A percentile compares a stretch with the other conserved stretches of the same genome.
These are phyloP conservation scores for Helogale parvula DNA, from an alignment of 2,113 vertebrate species.

Conservation along the genomic window DNA sequence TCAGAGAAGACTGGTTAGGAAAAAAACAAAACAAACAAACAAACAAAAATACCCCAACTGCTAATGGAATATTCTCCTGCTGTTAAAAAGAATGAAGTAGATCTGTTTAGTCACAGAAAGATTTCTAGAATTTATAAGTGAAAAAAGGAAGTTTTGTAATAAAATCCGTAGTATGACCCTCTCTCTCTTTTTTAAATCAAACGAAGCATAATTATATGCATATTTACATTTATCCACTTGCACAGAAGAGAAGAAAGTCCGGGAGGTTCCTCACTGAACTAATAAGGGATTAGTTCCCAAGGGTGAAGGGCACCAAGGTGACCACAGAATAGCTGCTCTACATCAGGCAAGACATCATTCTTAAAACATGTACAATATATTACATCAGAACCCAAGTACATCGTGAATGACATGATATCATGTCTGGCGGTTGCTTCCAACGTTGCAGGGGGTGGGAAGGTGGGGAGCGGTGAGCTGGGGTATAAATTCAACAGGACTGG, in stretches of 20 bases:
- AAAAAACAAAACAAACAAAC: background rate
- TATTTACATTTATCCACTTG: background rate
- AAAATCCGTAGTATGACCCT: background rate
- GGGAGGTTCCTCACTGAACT: background rate
- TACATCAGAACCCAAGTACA: background rate
- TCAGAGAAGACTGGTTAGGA: background rate
- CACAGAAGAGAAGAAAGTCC: background rate
- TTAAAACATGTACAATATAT: background rate
- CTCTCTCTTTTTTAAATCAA: background rate
- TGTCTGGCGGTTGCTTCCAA: background rate
- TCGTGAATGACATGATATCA: background rate
- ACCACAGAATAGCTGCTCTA: background rate
- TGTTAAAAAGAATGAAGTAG: conserved; percentile 19
- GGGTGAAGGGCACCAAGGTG: background rate
- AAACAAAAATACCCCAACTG: background rate
- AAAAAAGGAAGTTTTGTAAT: conserved; percentile 30
- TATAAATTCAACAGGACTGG: background rate
- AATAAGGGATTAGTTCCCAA: conserved; percentile 5
- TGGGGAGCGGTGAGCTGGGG: background rate
- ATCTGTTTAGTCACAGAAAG: conserved; percentile 27
- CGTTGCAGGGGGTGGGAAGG: background rate
- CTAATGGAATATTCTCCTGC: background rate
- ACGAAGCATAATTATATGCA: background rate
- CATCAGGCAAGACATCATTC: background rate
- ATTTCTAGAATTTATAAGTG: background rate